These are phyloP conservation scores for Galeopterus variegatus DNA, from an alignment of 2,113 vertebrate genomes.

Conservation along the genomic window DNA sequence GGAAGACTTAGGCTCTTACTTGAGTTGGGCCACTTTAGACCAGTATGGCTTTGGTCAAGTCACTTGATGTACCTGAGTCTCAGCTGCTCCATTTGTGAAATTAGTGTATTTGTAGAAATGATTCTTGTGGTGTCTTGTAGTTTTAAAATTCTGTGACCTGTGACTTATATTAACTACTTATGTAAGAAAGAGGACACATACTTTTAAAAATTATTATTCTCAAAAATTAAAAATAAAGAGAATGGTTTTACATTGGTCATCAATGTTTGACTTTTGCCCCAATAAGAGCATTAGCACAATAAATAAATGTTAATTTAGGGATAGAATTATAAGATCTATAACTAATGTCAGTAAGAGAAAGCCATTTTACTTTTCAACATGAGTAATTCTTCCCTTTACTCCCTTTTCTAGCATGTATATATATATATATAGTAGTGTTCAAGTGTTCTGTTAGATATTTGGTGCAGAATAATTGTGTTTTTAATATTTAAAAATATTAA, in stretches of 20 bases:
- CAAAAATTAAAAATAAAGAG: constrained; percentile 57
- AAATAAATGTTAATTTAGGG: constrained; percentile 21
- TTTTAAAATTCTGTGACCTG: constrained; percentile 20
- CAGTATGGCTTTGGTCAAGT: neutral
- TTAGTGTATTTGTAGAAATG: neutral
- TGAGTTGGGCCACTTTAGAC: neutral
- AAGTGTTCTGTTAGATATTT: constrained; percentile 54
- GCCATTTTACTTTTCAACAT: constrained; percentile 43
- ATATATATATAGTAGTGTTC: neutral
- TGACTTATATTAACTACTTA: neutral
- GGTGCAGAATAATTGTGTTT: neutral
- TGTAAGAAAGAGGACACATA: neutral
- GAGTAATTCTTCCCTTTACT: constrained; percentile 14
- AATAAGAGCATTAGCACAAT: neutral
- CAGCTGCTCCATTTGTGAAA: constrained; percentile 24
- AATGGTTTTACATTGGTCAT: constrained; percentile 22
- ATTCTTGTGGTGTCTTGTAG: neutral
- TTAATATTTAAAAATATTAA: constrained; percentile 51
- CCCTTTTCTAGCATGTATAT: neutral
- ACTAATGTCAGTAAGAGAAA: constrained; percentile 34
- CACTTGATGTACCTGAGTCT: neutral
- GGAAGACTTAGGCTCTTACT: constrained; percentile 30
- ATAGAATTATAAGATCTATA: constrained; percentile 14
- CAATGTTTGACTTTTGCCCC: constrained; percentile 30
- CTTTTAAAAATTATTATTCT: constrained; percentile 50